phyloP scores from a whole-genome alignment of 1,140 invertebrate genomes.

The Diabrotica undecimpunctata region DNA sequence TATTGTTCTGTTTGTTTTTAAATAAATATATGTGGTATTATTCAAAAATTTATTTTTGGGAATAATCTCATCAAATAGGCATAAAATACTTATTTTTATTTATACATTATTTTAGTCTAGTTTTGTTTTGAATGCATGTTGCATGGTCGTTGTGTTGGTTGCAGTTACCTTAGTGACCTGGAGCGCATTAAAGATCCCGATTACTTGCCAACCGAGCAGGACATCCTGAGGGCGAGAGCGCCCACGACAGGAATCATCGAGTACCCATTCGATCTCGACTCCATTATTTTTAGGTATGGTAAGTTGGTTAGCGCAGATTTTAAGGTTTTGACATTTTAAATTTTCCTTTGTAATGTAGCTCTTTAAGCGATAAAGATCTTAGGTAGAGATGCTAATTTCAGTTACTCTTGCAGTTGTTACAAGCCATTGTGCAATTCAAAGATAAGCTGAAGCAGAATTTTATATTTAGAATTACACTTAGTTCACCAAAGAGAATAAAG shows the following conservation, averaged over 20 bases:
- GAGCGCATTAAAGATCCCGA: conserved; percentile 85
- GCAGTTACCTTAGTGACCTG: conserved; percentile 81
- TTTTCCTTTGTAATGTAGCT: no score
- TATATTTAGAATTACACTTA: no score
- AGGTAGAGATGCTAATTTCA: no score
- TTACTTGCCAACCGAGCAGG: conserved; percentile 94
- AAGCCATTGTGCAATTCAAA: no score
- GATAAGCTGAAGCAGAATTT: no score
- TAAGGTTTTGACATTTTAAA: no score
- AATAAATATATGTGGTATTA: no score
- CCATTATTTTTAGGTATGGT: conserved; percentile 89
- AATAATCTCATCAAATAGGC: background rate
- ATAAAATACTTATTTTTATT: background rate
- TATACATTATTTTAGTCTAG: background rate
- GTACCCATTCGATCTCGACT: conserved; percentile 98
- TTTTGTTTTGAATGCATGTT: conserved; percentile 15
- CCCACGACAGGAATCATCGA: conserved; percentile 97
- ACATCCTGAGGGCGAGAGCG: conserved; percentile 93
- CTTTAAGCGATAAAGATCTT: no score
- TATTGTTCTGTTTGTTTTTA: no score
- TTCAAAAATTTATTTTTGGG: no score
- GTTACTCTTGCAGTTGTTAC: no score
- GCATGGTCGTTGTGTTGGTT: conserved; percentile 20
- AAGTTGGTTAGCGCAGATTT: conserved; percentile 3
- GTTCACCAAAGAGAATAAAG: no score